phyloP scores from a whole-genome alignment of 2,113 vertebrate species.

The Saimiri boliviensis region DNA sequence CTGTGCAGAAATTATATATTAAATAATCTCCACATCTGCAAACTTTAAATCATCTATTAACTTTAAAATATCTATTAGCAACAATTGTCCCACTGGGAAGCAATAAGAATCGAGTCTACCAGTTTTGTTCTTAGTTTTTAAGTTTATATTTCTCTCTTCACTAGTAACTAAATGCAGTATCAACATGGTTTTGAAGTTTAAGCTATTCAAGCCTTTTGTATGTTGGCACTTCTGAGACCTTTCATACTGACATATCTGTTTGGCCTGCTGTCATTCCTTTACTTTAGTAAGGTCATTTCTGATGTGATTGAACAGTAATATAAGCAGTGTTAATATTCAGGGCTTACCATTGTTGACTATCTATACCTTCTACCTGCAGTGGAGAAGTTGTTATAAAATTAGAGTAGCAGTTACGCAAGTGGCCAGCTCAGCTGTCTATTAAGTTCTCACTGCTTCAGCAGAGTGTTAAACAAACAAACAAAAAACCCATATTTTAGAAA shows the following conservation, averaged over 20 bases:
- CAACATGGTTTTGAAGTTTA: background rate
- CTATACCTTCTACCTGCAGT: background rate
- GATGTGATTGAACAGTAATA: background rate
- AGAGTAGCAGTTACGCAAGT: background rate
- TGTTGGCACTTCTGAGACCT: background rate
- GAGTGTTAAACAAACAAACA: background rate
- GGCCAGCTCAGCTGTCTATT: background rate
- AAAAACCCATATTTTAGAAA: background rate
- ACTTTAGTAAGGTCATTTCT: background rate
- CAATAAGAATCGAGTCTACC: background rate
- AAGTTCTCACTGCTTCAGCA: background rate
- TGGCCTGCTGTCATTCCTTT: background rate
- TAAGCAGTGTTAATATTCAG: background rate
- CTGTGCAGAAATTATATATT: background rate
- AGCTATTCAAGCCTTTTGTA: background rate
- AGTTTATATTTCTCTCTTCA: background rate
- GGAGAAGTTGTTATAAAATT: background rate
- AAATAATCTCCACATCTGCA: background rate
- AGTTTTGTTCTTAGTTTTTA: background rate
- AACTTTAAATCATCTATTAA: background rate
- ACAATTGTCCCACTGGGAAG: background rate
- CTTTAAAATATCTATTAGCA: background rate
- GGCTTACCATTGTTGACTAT: background rate
- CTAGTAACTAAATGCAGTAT: background rate
- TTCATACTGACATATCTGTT: background rate